Evolutionary conservation across 2,888 invertebrate species (phyloP).

Genomic region (Pachydiplax longipennis): DNA sequence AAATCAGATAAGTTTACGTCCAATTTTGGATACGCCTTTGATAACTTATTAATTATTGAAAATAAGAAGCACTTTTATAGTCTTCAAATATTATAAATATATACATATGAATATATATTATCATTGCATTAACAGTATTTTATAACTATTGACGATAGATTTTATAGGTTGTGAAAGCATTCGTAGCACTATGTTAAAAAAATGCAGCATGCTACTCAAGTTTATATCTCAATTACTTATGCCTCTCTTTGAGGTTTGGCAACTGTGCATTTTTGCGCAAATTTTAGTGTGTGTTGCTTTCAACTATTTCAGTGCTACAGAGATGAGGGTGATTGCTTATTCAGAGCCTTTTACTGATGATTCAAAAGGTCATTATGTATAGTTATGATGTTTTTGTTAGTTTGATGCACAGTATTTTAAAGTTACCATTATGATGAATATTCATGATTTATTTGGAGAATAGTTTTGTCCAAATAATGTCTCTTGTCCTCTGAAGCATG

Average conservation of each 20-base stretch:
- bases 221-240: neutral
- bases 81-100: constrained; percentile 32
- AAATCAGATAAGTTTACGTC: neutral
- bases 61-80: constrained; percentile 29
- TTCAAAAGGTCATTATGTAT: neutral
- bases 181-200: neutral
- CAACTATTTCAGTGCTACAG: neutral
- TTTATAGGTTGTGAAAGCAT: constrained; percentile 39
- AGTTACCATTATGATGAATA: constrained; percentile 11
- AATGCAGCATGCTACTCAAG: constrained; percentile 6
- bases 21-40: constrained; percentile 23
- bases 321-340: neutral
- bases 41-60: constrained; percentile 16
- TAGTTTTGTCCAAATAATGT: neutral
- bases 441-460: neutral
- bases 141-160: constrained; percentile 27
- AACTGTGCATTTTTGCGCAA: constrained; percentile 12
- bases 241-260: neutral
- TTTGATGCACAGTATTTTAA: constrained; percentile 1
- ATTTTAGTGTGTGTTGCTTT: neutral
- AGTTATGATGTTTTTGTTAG: neutral
- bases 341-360: neutral
- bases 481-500: neutral
- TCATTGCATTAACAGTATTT: constrained; percentile 39
- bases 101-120: constrained; percentile 18